These are phyloP conservation scores for Bolinopsis microptera DNA, from an alignment of 37 sponge, comb jelly and placozoan genomes.

Conservation along the genomic window DNA sequence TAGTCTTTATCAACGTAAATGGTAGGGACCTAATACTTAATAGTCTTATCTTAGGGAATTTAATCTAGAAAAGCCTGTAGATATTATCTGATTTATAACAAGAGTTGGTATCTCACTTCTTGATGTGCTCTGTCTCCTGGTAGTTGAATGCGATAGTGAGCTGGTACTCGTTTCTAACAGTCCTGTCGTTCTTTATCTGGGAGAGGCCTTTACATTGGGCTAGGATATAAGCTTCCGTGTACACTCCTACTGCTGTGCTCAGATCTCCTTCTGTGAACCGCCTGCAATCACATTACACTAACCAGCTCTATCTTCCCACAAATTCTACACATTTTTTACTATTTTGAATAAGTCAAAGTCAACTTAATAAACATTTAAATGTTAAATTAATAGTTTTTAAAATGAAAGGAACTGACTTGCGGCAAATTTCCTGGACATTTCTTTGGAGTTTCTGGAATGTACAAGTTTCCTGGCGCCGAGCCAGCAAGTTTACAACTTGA, in stretches of 20 bases:
- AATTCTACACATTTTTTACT: no score
- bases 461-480: constrained; percentile 37
- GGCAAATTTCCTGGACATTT: constrained; percentile 65
- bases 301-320: no score
- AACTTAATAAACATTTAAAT: no score
- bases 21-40: no score
- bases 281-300: no score
- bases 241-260: neutral
- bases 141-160: constrained; percentile 62
- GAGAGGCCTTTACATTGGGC: constrained; percentile 38
- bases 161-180: constrained; percentile 45
- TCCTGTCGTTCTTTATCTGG: constrained; percentile 45
- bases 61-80: no score
- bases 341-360: no score
- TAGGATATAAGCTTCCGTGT: constrained; percentile 20
- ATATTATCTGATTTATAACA: no score
- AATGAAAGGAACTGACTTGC: constrained; percentile 17
- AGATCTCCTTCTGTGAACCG: constrained; percentile 15
- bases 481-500: constrained; percentile 48
- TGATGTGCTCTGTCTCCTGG: constrained; percentile 32
- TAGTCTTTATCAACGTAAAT: neutral
- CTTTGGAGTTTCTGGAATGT: constrained; percentile 66
- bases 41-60: no score
- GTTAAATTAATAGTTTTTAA: no score
- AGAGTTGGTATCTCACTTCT: no score